Evolutionary conservation across 1,140 invertebrate species (phyloP), one percentile per base, ranked within the genome.

Genomic region (Linepithema humile): DNA sequence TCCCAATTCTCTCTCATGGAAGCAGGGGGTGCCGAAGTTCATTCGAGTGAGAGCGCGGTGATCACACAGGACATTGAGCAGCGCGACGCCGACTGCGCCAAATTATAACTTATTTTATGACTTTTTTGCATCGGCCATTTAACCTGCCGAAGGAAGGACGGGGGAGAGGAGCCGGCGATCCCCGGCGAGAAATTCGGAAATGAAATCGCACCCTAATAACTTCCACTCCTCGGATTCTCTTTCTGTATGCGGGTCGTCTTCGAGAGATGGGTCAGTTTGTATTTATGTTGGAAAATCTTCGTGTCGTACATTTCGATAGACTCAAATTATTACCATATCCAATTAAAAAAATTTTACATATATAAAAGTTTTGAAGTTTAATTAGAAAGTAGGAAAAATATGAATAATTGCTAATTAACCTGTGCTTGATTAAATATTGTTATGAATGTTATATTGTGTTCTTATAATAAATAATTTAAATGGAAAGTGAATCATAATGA

Each of bases 91-190:
- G 92, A 93, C 93, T 94, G 91, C 91, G 93, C 90, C 93, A 94
- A 94, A 94, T 94, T 94, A 94, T 94, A 94, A 94, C 94, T 94
- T 94, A 94, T 94, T 94, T 94, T 94, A 94, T 92, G 93, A 94
- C 91, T 94, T 94, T 94, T 94, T 94, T 94, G 92, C 91, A 94
- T 91, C 92, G 94, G 88, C 91, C 94, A 94, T 94, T 94, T 94
- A 94, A 94, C 92, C 91, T 88, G 86, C 90, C 87, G 74, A 75
- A 45, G 83, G 59, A 59, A 40, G 60, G 67, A 57, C 50, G 67
- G 60, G 20, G 55, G 64, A 48, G 55, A 5, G 15, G 32, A 29
- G 3, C n/a, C 26, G 50, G 55, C 23, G 48, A 43, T 72, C n/a
- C 64, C 75, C 53, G 59, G 89, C 90, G 91, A 93, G 91, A 92